Evolutionary conservation across 1,140 invertebrate species (phyloP), one percentile per base, ranked within the genome.

Genomic region (Myzus persicae): DNA sequence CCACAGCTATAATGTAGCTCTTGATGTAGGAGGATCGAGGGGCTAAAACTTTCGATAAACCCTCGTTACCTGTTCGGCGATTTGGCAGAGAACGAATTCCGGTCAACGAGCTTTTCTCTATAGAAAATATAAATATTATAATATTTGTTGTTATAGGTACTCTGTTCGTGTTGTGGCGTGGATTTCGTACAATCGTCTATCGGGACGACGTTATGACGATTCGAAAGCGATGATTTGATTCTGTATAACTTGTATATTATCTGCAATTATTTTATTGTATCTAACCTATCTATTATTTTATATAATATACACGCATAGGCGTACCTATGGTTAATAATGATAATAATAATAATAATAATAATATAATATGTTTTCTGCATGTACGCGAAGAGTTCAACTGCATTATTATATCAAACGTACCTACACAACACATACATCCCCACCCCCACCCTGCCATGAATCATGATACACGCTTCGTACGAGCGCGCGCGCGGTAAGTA

Each of bases 351-450:
- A 24, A 82, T 82, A 84, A 84, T 84, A 40, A 84, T 40, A 42
- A 40, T 84, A 42, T 84, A 84, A 40, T 84, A 84, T 84, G 82
- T 76, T n/a, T 84, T 42, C 24, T 31, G 11, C 24, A 84, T n/a
- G 59, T 76, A 76, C 59, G 82, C 82, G 82, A 84, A 38, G 82
- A 84, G 82, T 84, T 38, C 38, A 40, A 84, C 38, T 9, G 82
- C 82, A 84, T 84, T 84, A 84, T 84, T 84, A 84, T 84, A 84
- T 40, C 59, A 76, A 76, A 76, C n/a, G 59, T n/a, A 76, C 26
- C 9, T 31, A 31, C 31, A 59, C 26, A 59, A 31, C 54, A 59
- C 26, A 31, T 59, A 59, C 4, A 76, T n/a, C 59, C 59, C 31
- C 31, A 18, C 59, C 14, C 14, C 59, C 14, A n/a, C 59, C 14